Conservation (phyloP, 2,797 vertebrate species). For the Falco peregrinus region DNA sequence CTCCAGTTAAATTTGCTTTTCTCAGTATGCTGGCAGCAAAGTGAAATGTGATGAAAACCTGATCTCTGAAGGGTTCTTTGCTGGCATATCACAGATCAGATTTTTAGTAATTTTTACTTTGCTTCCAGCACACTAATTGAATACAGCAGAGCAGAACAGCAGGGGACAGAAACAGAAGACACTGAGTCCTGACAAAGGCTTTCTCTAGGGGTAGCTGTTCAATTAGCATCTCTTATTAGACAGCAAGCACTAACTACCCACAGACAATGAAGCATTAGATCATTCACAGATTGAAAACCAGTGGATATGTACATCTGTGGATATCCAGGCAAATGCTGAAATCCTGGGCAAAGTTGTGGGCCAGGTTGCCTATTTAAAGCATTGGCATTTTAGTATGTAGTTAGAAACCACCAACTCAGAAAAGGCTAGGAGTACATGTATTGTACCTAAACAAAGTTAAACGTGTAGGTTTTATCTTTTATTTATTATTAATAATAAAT, state of each 20-base stretch:
- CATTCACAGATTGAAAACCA: slow-evolving; percentile 32
- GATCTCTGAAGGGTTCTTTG: slow-evolving; percentile 51
- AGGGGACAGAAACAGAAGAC: slow-evolving; percentile 47
- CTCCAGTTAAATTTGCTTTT: slow-evolving; percentile 29
- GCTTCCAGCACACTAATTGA: slow-evolving; percentile 70
- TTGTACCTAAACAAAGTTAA: not conserved
- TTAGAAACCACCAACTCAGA: not conserved
- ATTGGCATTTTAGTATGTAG: not conserved
- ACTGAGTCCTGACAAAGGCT: slow-evolving; percentile 54
- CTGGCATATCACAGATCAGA: slow-evolving; percentile 37
- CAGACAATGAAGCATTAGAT: slow-evolving; percentile 27
- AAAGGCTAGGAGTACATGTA: not conserved
- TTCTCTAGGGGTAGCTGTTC: slow-evolving; percentile 61
- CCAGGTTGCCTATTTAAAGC: not conserved
- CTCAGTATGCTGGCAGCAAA: slow-evolving; percentile 13
- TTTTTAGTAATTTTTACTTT: slow-evolving; percentile 61
- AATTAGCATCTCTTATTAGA: slow-evolving; percentile 66
- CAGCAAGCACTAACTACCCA: slow-evolving; percentile 11
- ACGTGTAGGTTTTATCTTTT: not conserved
- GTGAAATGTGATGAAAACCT: slow-evolving; percentile 44
- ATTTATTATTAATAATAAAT: too few species aligned
- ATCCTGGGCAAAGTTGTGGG: not conserved
- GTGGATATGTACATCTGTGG: not conserved
- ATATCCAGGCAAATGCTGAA: not conserved
- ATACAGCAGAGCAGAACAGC: slow-evolving; percentile 67